Base-by-base conservation (phyloP, 92 coral and sea anemone species). In the Porites divaricata region DNA sequence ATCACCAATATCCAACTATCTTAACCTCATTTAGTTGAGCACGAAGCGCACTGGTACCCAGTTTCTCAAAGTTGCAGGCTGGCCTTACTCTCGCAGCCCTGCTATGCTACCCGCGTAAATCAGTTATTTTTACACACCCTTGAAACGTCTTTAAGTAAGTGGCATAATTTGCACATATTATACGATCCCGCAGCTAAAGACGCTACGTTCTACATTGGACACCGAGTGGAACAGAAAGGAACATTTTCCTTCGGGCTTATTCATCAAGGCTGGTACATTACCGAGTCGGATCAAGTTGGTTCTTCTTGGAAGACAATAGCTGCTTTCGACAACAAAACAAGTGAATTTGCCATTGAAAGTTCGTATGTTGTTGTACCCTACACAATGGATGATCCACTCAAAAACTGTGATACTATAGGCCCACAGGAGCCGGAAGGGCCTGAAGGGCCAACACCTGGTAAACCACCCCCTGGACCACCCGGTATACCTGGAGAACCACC, bases 221-320 rank as follows among this genome's bases (percentile, higher is more conserved):
- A 95, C 13, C 95, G 92, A 68, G 75, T 26, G 17, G 78, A 89
- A 2, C 90, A 89, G 4, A 86, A 59, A 48, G 98, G 88, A 28
- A 92, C 98, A 1, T 94, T 94, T 74, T 92, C 98, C 8, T 94
- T 92, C 64, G 95, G 89, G 4, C 85, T 93, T 28, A 87, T 94
- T 68, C 92, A 94, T 73, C 70, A 71, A 49, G 86, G 85, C 66
- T 79, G 88, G 74, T 94, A 82, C 75, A 48, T 92, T 9, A 67
- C 86, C 1, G 83, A 58, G 21, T 89, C 92, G 2, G 72, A 81
- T 52, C 76, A 70, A 51, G 83, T 35, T 19, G 84, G 91, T 25
- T 62, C 65, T 14, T 73, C 74, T 48, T 85, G 84, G 72, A 74
- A 75, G 19, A 75, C 87, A 8, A n/a, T 20, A n/a, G 90, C 93